These are phyloP conservation scores for Hyperoplus immaculatus DNA, from an alignment of 2,797 vertebrate genomes.

Conservation along the genomic window DNA sequence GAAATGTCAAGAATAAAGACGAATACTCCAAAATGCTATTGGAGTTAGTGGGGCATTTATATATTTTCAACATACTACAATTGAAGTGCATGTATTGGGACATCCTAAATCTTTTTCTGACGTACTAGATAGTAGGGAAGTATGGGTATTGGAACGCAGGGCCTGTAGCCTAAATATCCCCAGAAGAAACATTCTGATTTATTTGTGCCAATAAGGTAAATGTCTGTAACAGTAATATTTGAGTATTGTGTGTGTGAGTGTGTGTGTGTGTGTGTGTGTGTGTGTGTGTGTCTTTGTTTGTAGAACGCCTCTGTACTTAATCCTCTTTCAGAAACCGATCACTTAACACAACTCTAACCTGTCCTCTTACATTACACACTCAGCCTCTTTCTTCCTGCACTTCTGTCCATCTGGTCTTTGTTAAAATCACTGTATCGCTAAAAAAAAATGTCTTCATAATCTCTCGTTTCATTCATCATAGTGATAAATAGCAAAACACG, in stretches of 20 bases:
- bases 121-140: no score
- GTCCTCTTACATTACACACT: background rate
- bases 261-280: no score
- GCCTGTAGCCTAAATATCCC: background rate
- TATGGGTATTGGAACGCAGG: no score
- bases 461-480: constrained; percentile 21
- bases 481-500: constrained; percentile 18
- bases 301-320: background rate
- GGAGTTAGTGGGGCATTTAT: no score
- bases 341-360: constrained; percentile 23
- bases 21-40: no score
- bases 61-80: no score
- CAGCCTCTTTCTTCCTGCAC: constrained; percentile 11
- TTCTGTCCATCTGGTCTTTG: constrained; percentile 34
- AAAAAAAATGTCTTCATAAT: constrained; percentile 19
- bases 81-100: no score
- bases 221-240: no score
- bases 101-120: no score
- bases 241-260: no score
- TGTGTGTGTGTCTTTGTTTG: constrained; percentile 12
- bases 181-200: background rate
- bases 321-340: constrained; percentile 25
- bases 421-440: constrained; percentile 20
- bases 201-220: background rate
- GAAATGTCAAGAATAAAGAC: no score